Base-by-base conservation (phyloP, 2,113 vertebrate genomes). In the Myiozetetes cayanensis region DNA sequence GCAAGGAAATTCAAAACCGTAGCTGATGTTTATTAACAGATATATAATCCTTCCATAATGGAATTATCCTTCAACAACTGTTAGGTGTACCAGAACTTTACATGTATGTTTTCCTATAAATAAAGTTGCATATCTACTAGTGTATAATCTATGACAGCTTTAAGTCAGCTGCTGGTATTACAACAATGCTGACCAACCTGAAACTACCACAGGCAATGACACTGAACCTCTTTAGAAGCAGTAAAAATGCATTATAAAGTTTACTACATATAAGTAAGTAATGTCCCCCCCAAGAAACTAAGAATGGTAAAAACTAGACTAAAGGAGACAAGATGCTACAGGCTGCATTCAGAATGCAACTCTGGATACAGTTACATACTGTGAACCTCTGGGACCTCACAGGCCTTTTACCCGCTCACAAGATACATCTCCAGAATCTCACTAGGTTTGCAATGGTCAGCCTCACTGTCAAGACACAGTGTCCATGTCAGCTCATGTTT, bases 21-120 rank as follows among this genome's bases (percentile, higher is more conserved):
- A 71, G 37, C 5, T 92, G 43, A 79, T 68, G 56, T 81, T 97
- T 95, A 93, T 73, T 83, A 83, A 70, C 20, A 78, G 79, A 84
- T 43, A 89, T 5, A 39, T 37, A 91, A 95, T 91, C 52, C 59
- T 79, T 49, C 85, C 82, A 24, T 71, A 92, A 85, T 49, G 30
- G 66, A 92, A 52, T 77, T 88, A 93, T 30, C 56, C 62, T 83
- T 65, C 63, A 91, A 80, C 56, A 84, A 61, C 67, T 79, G 30
- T 16, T 28, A 89, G 37, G 30, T 80, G 35, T 28, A 67, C 50
- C 84, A 63, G 56, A 89, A 79, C 7, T 80, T 55, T 44, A 76
- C 23, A 55, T 14, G 35, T 55, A 2, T 50, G 50, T 85, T 92
- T 82, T 84, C 44, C 27, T 53, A 67, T 61, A 23, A 44, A 89